A percentile compares a stretch with the other conserved stretches of the same genome.
These are phyloP conservation scores for Otolemur garnettii DNA, from an alignment of 2,113 vertebrate genomes.

Conservation along the genomic window DNA sequence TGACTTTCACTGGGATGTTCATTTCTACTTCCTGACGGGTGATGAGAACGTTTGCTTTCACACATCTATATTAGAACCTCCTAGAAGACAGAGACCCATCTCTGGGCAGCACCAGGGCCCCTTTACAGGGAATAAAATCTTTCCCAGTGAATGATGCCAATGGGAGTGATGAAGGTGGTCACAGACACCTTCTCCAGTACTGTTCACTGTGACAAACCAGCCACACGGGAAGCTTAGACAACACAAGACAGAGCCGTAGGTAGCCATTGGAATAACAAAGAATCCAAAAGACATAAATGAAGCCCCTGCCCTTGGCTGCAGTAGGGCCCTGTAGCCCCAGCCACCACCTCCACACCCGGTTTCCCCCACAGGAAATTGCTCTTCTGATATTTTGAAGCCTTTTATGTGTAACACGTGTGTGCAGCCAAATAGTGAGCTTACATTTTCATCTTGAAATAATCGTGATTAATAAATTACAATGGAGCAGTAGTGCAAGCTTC, in stretches of 20 bases:
- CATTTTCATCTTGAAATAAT: constrained; percentile 75
- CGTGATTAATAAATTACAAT: constrained; percentile 72
- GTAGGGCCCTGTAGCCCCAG: background rate
- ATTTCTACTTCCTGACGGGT: background rate
- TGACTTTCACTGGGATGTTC: background rate
- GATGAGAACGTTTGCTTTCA: background rate
- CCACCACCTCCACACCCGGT: background rate
- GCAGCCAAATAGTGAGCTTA: constrained; percentile 36
- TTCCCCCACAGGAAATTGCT: constrained; percentile 71
- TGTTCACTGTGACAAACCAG: background rate
- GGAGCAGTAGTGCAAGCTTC: background rate
- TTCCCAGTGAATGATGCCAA: background rate
- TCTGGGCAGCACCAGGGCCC: background rate
- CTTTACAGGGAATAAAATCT: background rate
- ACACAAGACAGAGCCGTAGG: background rate
- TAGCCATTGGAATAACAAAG: background rate
- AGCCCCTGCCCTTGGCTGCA: background rate
- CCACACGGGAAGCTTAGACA: background rate
- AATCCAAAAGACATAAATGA: background rate
- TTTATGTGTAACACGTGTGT: constrained; percentile 64
- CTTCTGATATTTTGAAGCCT: constrained; percentile 72
- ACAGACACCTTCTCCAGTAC: background rate
- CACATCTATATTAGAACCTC: background rate
- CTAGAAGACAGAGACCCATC: background rate
- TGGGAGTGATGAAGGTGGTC: background rate